Evolutionary conservation across 2,888 invertebrate species (phyloP), one percentile per base, ranked within the genome.

Genomic region (Latrodectus elegans): DNA sequence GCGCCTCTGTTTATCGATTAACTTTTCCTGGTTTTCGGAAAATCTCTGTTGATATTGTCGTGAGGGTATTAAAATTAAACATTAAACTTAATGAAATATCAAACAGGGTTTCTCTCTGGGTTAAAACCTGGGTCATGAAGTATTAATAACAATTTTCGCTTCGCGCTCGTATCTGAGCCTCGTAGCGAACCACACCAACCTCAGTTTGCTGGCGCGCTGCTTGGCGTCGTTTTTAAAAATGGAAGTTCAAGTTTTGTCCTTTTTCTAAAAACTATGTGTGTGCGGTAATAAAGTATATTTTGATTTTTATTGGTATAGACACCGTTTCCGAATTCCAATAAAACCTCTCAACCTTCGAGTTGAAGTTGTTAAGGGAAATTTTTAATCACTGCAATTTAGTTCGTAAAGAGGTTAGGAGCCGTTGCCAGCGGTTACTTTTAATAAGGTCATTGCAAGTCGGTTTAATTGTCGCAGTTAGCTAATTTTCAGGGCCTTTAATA

Each of bases 41-140:
- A 73, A 76, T 79, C 80, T 86, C 79, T 86, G 86, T 87, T 87
- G 81, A 87, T 87, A 87, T 87, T 87, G 86, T 65, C 75, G 86
- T 49, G 52, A 52, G 60, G 80, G 86, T 80, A 87, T 87, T 87
- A 87, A 87, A 81, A 87, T 87, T 87, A 82, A 87, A 87, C 86
- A 82, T 87, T 87, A 87, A 87, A 87, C 86, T 87, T 87, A 87
- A 87, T 87, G 86, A 87, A 87, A 87, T 87, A 87, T 87, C 86
- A 87, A 87, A 87, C 86, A 87, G 86, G 65, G 72, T 38, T 65
- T 26, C 17, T 51, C 72, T 72, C 68, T 38, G 65, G 67, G 60
- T 60, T 60, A 71, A 75, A 81, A 64, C 80, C 72, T 15, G 64
- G 72, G 64, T 71, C 67, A 71, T 76, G 74, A 52, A 75, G 84